These are phyloP conservation scores for Dromiciops gliroides DNA, from an alignment of 2,113 vertebrate species.

Conservation along the genomic window DNA sequence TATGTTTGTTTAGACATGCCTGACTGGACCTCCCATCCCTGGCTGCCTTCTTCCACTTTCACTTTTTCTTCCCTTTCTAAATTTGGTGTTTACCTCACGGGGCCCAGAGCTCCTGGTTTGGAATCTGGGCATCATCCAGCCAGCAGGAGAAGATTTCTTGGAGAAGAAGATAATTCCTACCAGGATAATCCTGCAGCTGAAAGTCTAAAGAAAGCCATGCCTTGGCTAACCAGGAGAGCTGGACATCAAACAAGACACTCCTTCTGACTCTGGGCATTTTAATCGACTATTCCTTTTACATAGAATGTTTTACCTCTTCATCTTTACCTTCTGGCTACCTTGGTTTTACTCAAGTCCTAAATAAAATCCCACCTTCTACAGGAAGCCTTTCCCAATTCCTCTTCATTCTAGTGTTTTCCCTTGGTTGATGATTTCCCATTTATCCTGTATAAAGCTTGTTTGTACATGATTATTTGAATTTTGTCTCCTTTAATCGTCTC, in stretches of 20 bases:
- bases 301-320: background rate
- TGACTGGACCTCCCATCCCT: background rate
- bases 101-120: background rate
- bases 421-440: background rate
- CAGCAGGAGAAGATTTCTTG: background rate
- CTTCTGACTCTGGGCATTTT: background rate
- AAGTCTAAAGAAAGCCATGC: background rate
- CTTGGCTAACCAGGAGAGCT: background rate
- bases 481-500: background rate
- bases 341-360: background rate
- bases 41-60: background rate
- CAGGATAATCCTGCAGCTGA: background rate
- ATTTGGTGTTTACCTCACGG: background rate
- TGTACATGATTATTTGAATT: background rate
- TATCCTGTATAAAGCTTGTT: background rate
- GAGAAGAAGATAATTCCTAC: background rate
- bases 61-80: background rate
- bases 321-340: background rate
- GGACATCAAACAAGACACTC: background rate
- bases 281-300: background rate
- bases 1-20: background rate
- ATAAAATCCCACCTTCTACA: background rate
- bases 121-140: background rate
- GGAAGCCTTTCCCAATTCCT: background rate
- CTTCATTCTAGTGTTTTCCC: background rate